phyloP scores from a whole-genome alignment of 2,113 vertebrate genomes.

The Leucopsar rothschildi region DNA sequence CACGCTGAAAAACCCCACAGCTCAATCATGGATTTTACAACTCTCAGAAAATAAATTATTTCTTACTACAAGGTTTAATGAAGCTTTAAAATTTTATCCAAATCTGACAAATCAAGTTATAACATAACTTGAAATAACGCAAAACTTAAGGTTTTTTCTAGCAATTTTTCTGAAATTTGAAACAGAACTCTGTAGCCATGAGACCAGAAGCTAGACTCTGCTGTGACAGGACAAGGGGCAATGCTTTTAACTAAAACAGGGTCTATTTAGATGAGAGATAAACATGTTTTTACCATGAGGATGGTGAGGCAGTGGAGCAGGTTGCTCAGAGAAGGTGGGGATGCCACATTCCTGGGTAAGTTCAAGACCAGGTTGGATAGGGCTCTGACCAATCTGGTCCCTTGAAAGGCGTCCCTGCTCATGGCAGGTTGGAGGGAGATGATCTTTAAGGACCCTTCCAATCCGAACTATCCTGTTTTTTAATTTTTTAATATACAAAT shows the following conservation, averaged over 20 bases:
- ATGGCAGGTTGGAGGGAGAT: accelerated
- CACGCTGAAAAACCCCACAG: background rate
- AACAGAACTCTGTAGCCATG: background rate
- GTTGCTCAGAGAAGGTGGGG: background rate
- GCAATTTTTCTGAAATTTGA: background rate
- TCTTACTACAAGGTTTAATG: background rate
- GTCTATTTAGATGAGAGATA: background rate
- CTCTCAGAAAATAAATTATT: background rate
- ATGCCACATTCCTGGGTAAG: no score
- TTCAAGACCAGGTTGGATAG: background rate
- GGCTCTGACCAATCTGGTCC: background rate
- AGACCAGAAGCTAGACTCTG: background rate
- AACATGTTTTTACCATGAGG: background rate
- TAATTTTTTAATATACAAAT: background rate
- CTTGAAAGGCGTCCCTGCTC: background rate
- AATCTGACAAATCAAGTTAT: background rate
- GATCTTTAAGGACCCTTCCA: background rate
- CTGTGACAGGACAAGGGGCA: background rate
- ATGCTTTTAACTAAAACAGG: background rate
- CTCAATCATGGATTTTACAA: background rate
- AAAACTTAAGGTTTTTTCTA: background rate
- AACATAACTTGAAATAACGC: background rate
- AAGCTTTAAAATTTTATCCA: background rate
- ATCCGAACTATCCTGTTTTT: background rate
- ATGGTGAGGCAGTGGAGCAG: background rate